Evolutionary conservation across 30 jellyfish, hydroid and myxozoan genomes (phyloP), one percentile per base, ranked within the genome.

Genomic region (Mastigias papua): DNA sequence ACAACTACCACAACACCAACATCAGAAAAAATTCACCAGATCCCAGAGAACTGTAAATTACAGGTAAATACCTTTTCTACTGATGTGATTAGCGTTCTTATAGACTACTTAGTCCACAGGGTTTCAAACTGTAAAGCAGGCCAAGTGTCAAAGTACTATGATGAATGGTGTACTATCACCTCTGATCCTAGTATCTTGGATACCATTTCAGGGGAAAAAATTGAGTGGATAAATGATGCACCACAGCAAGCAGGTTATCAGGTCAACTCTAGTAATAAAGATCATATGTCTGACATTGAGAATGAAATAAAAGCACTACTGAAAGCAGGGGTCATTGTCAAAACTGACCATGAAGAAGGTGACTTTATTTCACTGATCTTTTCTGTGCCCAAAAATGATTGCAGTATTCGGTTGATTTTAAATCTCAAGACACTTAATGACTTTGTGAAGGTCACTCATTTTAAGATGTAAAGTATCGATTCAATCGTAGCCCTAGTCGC

Each of bases 351-450:
- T 74, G 49, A 74, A 74, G 25, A 6, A 33, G 86, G 86, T 25
- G 78, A 46, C 48, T 74, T 15, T 25, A 74, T 74, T 29, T 46
- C 86, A 29, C 86, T 79, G 7, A 28, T 32, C 7, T 74, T 74
- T 21, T 8, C 76, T 9, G 89, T 74, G 2, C 95, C 95, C 31
- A 73, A 75, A 31, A 86, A 37, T 28, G 95, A 86, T 62, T 60
- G 89, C 37, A 67, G 51, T 9, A 20, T 64, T 58, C 80, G 86
- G 22, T 35, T 87, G 6, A 70, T 64, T 34, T 35, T 87, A 1
- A 88, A 74, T 77, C 87, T 73, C 33, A 71, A 85, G 20, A 31
- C 28, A 49, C 67, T 65, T 13, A 74, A 88, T 49, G 34, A 25
- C 6, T 76, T 11, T 26, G 79, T 74, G 15, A 34, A 37, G 26